Evolutionary conservation across 2,113 vertebrate genomes (phyloP), one percentile per base, ranked within the genome.

Genomic region (Pygoscelis adeliae): DNA sequence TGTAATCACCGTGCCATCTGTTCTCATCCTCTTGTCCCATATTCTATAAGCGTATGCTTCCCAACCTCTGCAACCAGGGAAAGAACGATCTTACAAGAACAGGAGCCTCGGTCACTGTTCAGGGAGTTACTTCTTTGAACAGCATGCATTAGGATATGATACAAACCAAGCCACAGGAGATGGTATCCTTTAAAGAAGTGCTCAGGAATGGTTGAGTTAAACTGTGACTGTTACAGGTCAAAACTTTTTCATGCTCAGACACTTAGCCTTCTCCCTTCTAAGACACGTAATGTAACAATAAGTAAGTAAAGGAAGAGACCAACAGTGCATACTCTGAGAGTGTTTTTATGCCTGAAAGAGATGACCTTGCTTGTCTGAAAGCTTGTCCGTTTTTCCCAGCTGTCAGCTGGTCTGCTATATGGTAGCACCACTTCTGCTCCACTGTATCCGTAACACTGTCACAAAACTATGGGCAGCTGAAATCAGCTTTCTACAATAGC

Each of bases 1-100:
- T 74, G 56, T 96, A 89, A 93, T 94, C 88, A 40, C 92, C 2
- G 3, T 62, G 56, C 92, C 92, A 90, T 94, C 92, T 97, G 95
- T 89, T 95, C 88, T 86, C 83, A 78, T 95, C 90, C 76, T 83
- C 79, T 73, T 83, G 87, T 91, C 84, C 92, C 74, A 50, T 69
- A 91, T 94, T 88, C 93, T 61, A 44, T 74, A 59, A 96, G 52
- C 4, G 0, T 69, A 50, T 88, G 38, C 79, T 34, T 93, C 47
- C 80, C 72, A 84, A 16, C 55, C 89, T 87, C 83, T 89, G 65
- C 90, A 74, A 0, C 36, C n/a, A 44, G 61, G 26, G 56, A 82
- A n/a, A 30, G 46, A 67, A 61, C 16, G 40, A 20, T 67, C 47
- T 63, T 73, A 15, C 1, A 56, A 56, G 66, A 94, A 8, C 46